Base-by-base conservation (phyloP, 1,140 invertebrate species). In the Antheraea mylitta region DNA sequence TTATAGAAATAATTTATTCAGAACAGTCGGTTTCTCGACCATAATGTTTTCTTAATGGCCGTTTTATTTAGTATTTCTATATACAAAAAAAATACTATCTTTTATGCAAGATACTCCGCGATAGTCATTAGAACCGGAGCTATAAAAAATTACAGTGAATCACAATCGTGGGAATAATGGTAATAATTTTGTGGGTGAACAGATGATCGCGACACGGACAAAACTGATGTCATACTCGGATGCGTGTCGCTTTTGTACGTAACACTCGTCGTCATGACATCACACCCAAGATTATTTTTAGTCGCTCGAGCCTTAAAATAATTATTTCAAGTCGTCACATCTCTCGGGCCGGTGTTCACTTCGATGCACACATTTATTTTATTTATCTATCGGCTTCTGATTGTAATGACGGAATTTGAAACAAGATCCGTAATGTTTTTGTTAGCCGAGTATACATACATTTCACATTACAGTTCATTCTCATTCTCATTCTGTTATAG, bases 221-320 rank as follows among this genome's bases (percentile, higher is more conserved):
- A 74, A 75, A 83, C 85, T 90, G 87, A 90, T 90, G 87, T 90
- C 87, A 90, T 88, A 83, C 73, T 77, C 78, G 70, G 74, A 77
- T 78, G 82, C 83, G 80, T 86, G 78, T 85, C 68, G 63, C 71
- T 79, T 72, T 76, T 70, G 74, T 84, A 86, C 83, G 84, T 86
- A 85, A 81, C 81, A 82, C 82, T 80, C 64, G 37, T 22, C 80
- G 85, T 86, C 78, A 87, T 89, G 85, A 89, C 87, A 87, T 89
- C 87, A 89, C 84, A 87, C 76, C 71, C 73, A 68, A 78, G 79
- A 81, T 85, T 89, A 89, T 89, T 85, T 87, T 86, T 85, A 81
- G 85, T 83, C 76, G 83, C 80, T 84, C 79, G 74, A 81, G 71
- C 80, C 80, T 84, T 81, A 78, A 84, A 82, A 84, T 84, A 81